Evolutionary conservation across 1,140 invertebrate genomes (phyloP).

Genomic region (Berghia stephanieae): DNA sequence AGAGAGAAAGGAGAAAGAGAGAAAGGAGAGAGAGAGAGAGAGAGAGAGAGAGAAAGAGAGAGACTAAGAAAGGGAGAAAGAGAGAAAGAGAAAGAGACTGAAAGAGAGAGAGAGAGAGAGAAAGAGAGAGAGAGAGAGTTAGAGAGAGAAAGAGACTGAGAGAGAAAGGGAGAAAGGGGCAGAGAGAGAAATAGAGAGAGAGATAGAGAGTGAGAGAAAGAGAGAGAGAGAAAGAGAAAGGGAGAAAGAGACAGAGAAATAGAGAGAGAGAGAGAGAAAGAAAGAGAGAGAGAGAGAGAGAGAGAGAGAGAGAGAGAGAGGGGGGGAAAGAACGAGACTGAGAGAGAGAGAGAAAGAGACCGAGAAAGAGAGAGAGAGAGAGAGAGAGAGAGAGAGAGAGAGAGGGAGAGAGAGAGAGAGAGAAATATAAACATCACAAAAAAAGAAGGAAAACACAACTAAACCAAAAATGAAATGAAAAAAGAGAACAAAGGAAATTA

Average conservation of each 20-base stretch:
- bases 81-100: too few species aligned
- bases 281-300: neutral
- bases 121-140: slow-evolving; percentile 1
- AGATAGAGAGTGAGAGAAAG: too few species aligned
- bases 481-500: neutral
- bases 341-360: too few species aligned
- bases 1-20: neutral
- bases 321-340: neutral
- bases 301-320: too few species aligned
- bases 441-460: neutral
- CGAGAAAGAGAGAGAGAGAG: too few species aligned
- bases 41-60: neutral
- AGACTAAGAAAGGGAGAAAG: too few species aligned
- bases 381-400: too few species aligned
- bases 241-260: too few species aligned
- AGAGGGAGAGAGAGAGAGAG: neutral
- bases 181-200: too few species aligned
- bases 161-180: neutral
- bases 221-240: neutral
- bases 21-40: neutral
- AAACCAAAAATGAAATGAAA: neutral
- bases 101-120: neutral
- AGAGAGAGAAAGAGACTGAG: too few species aligned
- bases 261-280: too few species aligned
- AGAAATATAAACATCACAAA: neutral